Conservation (phyloP, 2,888 invertebrate genomes). For the Mongoloraphidia duomilia region DNA sequence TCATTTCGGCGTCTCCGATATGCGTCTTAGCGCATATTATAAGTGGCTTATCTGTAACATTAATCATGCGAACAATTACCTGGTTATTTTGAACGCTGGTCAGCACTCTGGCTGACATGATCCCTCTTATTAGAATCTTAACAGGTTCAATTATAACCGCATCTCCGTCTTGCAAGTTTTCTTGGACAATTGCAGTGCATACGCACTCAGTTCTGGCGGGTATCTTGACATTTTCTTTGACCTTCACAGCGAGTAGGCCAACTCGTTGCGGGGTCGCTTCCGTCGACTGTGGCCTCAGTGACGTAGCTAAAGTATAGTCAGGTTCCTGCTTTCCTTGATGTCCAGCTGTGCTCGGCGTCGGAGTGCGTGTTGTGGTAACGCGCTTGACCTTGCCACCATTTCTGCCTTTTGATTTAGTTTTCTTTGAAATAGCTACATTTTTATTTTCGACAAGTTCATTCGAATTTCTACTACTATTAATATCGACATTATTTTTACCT, state of each 20-base stretch:
- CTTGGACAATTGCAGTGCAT: not conserved
- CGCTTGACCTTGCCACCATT: no score
- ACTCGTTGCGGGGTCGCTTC: not conserved
- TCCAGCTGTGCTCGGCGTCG: not conserved
- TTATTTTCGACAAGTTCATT: no score
- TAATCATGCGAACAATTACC: slow-evolving; percentile 2
- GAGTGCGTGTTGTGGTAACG: no score
- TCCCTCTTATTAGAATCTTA: not conserved
- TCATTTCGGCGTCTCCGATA: not conserved
- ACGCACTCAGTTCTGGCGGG: slow-evolving; percentile 2
- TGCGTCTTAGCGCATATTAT: not conserved
- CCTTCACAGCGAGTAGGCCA: not conserved
- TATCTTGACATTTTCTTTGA: slow-evolving; percentile 1
- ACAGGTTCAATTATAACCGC: not conserved
- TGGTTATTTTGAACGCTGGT: not conserved
- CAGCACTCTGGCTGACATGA: slow-evolving; percentile 1
- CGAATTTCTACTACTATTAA: no score
- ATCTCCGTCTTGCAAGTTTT: not conserved
- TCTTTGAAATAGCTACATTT: not conserved
- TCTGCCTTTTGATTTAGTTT: not conserved
- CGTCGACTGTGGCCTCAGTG: not conserved
- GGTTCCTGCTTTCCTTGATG: not conserved
- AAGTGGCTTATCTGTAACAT: not conserved
- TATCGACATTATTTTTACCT: no score
- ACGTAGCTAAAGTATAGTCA: not conserved